Evolutionary conservation across 2,888 invertebrate species (phyloP).

Genomic region (Drosophila koepferae): DNA sequence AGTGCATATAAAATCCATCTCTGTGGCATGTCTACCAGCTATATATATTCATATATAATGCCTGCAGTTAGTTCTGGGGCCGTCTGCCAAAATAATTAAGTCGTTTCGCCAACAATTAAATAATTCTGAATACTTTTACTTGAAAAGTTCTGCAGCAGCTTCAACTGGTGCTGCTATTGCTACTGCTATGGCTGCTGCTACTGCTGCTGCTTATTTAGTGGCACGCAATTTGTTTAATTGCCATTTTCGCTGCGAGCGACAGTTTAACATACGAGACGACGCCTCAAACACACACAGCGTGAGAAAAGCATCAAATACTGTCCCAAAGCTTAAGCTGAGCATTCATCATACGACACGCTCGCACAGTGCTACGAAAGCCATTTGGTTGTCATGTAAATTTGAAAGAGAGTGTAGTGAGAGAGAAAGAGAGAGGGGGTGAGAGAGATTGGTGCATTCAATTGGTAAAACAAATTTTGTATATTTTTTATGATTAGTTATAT

Average conservation of each 20-base stretch:
- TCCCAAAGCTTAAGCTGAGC: conserved; percentile 45
- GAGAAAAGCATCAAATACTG: conserved; percentile 72
- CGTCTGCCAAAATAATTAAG: conserved; percentile 83
- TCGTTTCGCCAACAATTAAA: conserved; percentile 85
- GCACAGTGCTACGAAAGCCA: conserved; percentile 33
- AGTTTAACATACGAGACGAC: conserved; percentile 83
- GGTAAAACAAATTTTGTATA: too few species aligned
- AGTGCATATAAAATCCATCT: conserved; percentile 16
- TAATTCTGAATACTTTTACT: conserved; percentile 67
- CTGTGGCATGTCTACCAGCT: conserved; percentile 47
- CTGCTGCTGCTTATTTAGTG: conserved; percentile 15
- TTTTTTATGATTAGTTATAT: too few species aligned
- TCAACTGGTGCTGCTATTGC: background rate
- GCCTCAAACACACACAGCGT: conserved; percentile 68
- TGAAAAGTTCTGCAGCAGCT: conserved; percentile 33
- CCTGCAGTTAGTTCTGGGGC: conserved; percentile 60
- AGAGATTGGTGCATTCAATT: too few species aligned
- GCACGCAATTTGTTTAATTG: conserved; percentile 85
- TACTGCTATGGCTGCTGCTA: background rate
- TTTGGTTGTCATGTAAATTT: background rate
- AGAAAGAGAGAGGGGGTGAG: background rate
- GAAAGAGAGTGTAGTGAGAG: background rate
- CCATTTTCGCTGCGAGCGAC: conserved; percentile 83
- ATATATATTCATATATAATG: conserved; percentile 43
- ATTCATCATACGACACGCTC: conserved; percentile 63